These are phyloP conservation scores for Sminthurides bifidus DNA, from an alignment of 1,140 invertebrate genomes.

Conservation along the genomic window DNA sequence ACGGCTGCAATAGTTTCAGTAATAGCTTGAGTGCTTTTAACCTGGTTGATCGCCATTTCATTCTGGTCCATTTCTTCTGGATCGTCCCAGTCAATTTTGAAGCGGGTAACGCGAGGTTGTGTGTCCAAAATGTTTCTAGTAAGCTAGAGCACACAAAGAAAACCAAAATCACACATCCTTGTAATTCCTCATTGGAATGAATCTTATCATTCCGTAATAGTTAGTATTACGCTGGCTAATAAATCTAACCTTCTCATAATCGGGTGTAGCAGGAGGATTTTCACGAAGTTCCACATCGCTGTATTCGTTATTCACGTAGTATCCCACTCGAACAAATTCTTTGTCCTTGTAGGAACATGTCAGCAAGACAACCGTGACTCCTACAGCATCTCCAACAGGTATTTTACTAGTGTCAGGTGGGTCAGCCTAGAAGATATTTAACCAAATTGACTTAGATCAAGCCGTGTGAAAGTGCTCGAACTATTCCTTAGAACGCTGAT, in stretches of 20 bases:
- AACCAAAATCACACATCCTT: slow-evolving; percentile 4
- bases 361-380: slow-evolving; percentile 91
- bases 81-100: slow-evolving; percentile 97
- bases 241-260: slow-evolving; percentile 73
- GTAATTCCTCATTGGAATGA: neutral
- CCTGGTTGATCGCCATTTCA: neutral
- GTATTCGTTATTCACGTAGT: slow-evolving; percentile 98
- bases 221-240: neutral
- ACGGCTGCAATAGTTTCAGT: slow-evolving; percentile 7
- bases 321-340: slow-evolving; percentile 95
- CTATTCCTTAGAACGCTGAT: neutral
- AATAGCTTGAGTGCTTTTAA: neutral
- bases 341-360: slow-evolving; percentile 87
- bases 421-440: slow-evolving; percentile 57
- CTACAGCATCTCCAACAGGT: slow-evolving; percentile 86
- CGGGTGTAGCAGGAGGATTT: slow-evolving; percentile 81
- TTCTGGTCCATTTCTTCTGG: neutral
- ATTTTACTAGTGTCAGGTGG: slow-evolving; percentile 88
- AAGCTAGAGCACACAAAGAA: slow-evolving; percentile 43
- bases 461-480: neutral
- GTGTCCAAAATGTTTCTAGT: slow-evolving; percentile 86
- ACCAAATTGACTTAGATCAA: neutral
- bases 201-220: neutral
- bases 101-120: slow-evolving; percentile 85
- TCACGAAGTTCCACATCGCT: slow-evolving; percentile 82